Conservation (phyloP, 2,797 vertebrate genomes). For the Lutjanus argentimaculatus region DNA sequence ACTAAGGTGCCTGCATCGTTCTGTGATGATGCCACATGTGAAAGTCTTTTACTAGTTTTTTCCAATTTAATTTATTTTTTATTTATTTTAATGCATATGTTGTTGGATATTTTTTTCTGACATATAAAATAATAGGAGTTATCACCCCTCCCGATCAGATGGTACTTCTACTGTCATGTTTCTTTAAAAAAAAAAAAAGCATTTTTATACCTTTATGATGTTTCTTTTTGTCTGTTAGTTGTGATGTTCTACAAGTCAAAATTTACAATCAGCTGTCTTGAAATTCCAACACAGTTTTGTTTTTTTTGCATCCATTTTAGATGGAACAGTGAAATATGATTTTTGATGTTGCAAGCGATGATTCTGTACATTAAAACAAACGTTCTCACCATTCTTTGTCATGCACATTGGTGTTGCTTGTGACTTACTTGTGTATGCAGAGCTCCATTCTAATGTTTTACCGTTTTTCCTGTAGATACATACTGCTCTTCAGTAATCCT, state of each 20-base stretch:
- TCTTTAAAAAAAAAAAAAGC: slow-evolving; percentile 2
- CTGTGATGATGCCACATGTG: slow-evolving; percentile 21
- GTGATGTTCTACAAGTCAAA: slow-evolving; percentile 11
- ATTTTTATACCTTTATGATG: neutral
- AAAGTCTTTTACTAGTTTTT: slow-evolving; percentile 53
- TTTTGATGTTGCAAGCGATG: slow-evolving; percentile 38
- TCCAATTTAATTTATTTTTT: slow-evolving; percentile 80
- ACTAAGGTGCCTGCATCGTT: slow-evolving; percentile 25
- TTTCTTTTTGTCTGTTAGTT: neutral
- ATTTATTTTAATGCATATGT: slow-evolving; percentile 78
- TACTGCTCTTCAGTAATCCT: slow-evolving; percentile 55
- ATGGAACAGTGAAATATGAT: neutral
- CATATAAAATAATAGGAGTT: slow-evolving; percentile 22
- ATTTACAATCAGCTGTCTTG: slow-evolving; percentile 13
- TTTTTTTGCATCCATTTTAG: slow-evolving; percentile 44
- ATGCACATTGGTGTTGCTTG: slow-evolving; percentile 50
- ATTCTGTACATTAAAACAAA: slow-evolving; percentile 51
- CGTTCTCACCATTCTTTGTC: slow-evolving; percentile 22
- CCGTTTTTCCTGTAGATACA: slow-evolving; percentile 64
- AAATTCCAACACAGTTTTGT: slow-evolving; percentile 13
- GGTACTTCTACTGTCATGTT: neutral
- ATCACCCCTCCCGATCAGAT: slow-evolving; percentile 11
- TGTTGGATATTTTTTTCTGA: slow-evolving; percentile 52
- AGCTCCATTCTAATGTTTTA: slow-evolving; percentile 53
- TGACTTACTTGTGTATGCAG: slow-evolving; percentile 50